These are phyloP conservation scores for Scelioninae gen. 1 DNA, from an alignment of 2,888 invertebrate genomes.

Conservation along the genomic window DNA sequence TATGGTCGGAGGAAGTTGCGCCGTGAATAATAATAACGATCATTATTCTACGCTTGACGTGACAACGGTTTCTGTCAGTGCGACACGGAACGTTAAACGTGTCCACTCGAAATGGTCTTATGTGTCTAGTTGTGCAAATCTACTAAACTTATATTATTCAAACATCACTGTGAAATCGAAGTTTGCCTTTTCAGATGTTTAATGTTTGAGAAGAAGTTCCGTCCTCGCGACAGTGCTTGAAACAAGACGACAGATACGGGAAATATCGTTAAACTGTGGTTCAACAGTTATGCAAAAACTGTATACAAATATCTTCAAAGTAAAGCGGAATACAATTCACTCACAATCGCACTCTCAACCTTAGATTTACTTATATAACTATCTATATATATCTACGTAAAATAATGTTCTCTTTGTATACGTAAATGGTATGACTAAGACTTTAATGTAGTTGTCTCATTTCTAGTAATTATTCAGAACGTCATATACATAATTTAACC, in stretches of 20 bases:
- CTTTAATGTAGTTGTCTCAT: conserved; percentile 55
- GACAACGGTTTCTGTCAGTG: conserved; percentile 60
- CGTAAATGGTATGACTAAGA: conserved; percentile 59
- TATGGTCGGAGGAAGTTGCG: conserved; percentile 44
- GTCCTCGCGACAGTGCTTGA: conserved; percentile 15
- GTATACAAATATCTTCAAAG: conserved; percentile 49
- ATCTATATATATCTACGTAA: conserved; percentile 60
- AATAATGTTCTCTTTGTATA: conserved; percentile 63
- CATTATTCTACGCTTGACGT: conserved; percentile 60
- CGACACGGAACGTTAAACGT: conserved; percentile 55
- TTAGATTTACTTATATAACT: conserved; percentile 56
- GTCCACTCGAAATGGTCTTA: conserved; percentile 61
- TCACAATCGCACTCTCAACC: conserved; percentile 32
- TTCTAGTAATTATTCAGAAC: conserved; percentile 58
- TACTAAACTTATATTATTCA: conserved; percentile 50
- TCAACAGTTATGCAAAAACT: conserved; percentile 32
- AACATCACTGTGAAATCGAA: conserved; percentile 41
- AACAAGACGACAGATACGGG: background rate
- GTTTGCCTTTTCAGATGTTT: conserved; percentile 42
- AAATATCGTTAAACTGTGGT: background rate
- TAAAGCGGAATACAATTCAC: conserved; percentile 15
- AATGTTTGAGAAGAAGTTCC: conserved; percentile 25
- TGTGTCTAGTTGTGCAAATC: conserved; percentile 48
- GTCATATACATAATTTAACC: conserved; percentile 54
- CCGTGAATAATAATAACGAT: conserved; percentile 56